A percentile compares a stretch with the other conserved stretches of the same genome.
Conservation (phyloP, 2,797 vertebrate species). For the Oreonectes daqikongensis region DNA sequence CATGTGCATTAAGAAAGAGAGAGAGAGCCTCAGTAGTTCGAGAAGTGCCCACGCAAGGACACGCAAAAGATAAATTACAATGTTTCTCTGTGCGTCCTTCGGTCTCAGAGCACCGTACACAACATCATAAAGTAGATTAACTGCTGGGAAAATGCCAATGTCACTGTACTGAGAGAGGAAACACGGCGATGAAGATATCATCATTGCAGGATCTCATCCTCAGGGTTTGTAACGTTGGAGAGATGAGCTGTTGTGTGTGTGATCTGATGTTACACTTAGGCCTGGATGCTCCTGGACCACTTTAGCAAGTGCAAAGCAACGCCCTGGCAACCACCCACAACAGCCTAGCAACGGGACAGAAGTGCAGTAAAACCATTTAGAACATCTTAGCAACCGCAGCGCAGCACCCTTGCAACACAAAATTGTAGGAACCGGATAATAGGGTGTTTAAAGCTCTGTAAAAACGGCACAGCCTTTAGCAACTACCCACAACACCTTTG, state of each 20-base stretch:
- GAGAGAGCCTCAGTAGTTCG: conserved; percentile 10
- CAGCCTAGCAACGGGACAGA: not conserved
- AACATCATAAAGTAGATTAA: conserved; percentile 33
- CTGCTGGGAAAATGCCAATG: conserved; percentile 33
- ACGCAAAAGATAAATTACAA: conserved; percentile 32
- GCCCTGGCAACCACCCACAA: not conserved
- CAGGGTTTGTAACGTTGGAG: not conserved
- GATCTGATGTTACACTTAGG: not conserved
- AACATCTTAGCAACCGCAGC: not conserved
- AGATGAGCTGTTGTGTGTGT: not conserved
- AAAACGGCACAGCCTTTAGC: not conserved
- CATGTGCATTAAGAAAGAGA: conserved; percentile 12
- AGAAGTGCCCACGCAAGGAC: conserved; percentile 31
- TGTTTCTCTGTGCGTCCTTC: conserved; percentile 23
- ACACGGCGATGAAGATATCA: not conserved
- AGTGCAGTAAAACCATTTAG: not conserved
- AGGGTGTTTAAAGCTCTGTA: not conserved
- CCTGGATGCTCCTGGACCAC: not conserved
- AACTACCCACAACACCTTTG: not conserved
- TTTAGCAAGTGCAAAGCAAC: not conserved
- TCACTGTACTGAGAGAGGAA: conserved; percentile 10
- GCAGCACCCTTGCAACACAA: not conserved
- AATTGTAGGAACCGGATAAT: no score
- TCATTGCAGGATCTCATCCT: not conserved
- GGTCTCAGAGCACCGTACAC: conserved; percentile 15